These are phyloP conservation scores for Cyphomyrmex costatus DNA, from an alignment of 1,140 invertebrate species.

Conservation along the genomic window DNA sequence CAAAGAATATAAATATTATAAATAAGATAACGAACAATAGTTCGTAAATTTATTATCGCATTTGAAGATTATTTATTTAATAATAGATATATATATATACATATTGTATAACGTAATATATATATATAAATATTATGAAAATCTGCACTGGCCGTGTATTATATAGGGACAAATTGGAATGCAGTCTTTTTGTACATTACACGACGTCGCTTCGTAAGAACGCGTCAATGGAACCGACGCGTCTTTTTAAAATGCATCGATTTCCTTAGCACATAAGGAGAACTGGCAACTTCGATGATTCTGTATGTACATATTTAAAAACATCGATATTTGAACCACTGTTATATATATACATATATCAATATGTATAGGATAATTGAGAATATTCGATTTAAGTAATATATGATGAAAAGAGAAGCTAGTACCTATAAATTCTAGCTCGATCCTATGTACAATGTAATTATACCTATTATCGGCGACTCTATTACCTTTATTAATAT, in stretches of 20 bases:
- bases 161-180: constrained; percentile 22
- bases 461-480: constrained; percentile 71
- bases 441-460: constrained; percentile 82
- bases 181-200: constrained; percentile 80
- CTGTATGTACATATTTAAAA: constrained; percentile 55
- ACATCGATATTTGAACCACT: constrained; percentile 67
- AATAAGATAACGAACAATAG: constrained; percentile 77
- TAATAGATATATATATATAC: constrained; percentile 79
- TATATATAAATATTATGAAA: constrained; percentile 70
- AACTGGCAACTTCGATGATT: constrained; percentile 62
- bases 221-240: constrained; percentile 44
- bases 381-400: constrained; percentile 51
- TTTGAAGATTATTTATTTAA: constrained; percentile 86
- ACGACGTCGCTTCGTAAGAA: constrained; percentile 60
- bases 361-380: constrained; percentile 55
- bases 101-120: constrained; percentile 82
- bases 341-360: constrained; percentile 67
- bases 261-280: constrained; percentile 58
- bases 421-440: constrained; percentile 77
- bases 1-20: constrained; percentile 80
- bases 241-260: constrained; percentile 31
- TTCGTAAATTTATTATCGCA: constrained; percentile 84
- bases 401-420: constrained; percentile 55
- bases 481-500: constrained; percentile 70
- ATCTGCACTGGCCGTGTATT: constrained; percentile 69